Evolutionary conservation across 2,888 invertebrate species (phyloP).

Genomic region (Scaeva pyrastri): DNA sequence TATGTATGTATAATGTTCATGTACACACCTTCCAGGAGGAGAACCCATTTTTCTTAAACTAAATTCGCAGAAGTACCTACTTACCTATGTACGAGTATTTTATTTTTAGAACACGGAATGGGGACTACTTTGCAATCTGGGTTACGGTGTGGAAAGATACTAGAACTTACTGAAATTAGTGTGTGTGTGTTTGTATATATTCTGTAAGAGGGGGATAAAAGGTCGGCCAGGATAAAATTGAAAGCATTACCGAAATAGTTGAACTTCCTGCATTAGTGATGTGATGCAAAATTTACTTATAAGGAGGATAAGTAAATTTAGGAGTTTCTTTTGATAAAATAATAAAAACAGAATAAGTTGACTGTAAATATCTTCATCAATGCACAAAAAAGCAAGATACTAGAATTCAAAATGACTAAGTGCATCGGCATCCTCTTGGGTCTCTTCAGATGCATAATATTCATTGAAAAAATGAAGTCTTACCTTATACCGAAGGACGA

Average conservation of each 20-base stretch:
- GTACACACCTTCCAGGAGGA: slow-evolving; percentile 42
- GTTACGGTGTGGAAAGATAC: slow-evolving; percentile 38
- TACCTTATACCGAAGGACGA: too few species aligned
- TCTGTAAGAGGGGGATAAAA: not conserved
- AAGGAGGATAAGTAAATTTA: slow-evolving; percentile 50
- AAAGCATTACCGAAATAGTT: slow-evolving; percentile 58
- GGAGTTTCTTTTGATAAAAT: slow-evolving; percentile 56
- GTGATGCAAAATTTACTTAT: slow-evolving; percentile 50
- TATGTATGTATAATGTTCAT: too few species aligned
- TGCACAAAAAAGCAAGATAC: not conserved
- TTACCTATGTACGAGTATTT: slow-evolving; percentile 20
- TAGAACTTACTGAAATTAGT: slow-evolving; percentile 3
- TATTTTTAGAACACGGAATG: slow-evolving; percentile 1
- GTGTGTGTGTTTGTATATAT: not conserved
- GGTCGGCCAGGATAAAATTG: slow-evolving; percentile 12
- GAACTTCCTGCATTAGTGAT: slow-evolving; percentile 53
- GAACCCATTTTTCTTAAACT: slow-evolving; percentile 61
- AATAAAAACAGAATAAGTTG: not conserved
- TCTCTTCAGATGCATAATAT: too few species aligned
- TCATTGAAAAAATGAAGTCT: too few species aligned
- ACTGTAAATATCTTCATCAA: not conserved
- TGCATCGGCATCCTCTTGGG: too few species aligned
- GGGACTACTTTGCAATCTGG: slow-evolving; percentile 37
- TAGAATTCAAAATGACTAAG: slow-evolving; percentile 7
- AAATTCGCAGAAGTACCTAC: slow-evolving; percentile 49